Evolutionary conservation across 2,888 invertebrate genomes (phyloP).

Genomic region (Athrips mouffetella): DNA sequence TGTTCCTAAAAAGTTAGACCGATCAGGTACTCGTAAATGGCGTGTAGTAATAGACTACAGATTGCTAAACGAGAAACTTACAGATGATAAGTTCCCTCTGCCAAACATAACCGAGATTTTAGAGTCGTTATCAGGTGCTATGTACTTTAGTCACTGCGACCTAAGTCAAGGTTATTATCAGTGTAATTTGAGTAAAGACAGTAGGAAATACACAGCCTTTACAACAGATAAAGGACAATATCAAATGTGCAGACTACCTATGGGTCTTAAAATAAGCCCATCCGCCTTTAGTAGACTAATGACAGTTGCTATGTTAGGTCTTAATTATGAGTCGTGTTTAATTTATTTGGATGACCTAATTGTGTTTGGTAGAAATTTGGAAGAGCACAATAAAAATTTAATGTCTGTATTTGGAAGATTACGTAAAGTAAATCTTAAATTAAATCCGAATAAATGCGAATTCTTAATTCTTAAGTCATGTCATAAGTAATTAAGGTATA

Average conservation of each 20-base stretch:
- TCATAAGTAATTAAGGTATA: background rate
- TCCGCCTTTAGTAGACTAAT: background rate
- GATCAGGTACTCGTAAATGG: background rate
- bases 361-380: too few species aligned
- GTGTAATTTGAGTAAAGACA: background rate
- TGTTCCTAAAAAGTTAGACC: constrained; percentile 7
- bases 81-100: constrained; percentile 11
- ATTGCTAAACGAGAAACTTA: constrained; percentile 3
- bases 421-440: background rate
- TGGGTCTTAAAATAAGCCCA: background rate
- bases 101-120: too few species aligned
- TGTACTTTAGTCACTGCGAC: background rate
- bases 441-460: background rate
- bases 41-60: constrained; percentile 11
- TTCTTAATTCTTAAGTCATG: background rate
- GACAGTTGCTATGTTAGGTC: too few species aligned
- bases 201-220: background rate
- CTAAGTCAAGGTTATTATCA: constrained; percentile 7
- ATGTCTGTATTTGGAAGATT: background rate
- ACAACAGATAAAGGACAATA: background rate
- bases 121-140: too few species aligned
- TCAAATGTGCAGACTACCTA: background rate
- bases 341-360: too few species aligned
- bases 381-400: background rate
- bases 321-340: too few species aligned